A percentile compares a stretch with the other conserved stretches of the same genome.
Conservation (phyloP, 2,113 vertebrate genomes). For the Proteles cristata region DNA sequence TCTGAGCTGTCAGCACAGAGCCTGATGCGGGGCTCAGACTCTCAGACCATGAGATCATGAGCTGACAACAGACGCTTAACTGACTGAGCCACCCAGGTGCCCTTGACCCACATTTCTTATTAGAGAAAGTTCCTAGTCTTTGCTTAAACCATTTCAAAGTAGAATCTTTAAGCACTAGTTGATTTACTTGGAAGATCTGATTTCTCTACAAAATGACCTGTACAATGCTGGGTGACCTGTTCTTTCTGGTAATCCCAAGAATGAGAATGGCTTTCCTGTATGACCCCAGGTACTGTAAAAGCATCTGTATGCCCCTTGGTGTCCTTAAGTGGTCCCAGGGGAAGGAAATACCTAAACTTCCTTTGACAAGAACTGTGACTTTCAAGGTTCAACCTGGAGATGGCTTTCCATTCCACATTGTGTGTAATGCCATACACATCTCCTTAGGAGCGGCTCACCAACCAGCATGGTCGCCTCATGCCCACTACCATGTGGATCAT, state of each 20-base stretch:
- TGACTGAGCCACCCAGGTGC: too few relatives aligned
- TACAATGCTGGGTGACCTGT: not conserved
- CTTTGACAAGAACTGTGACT: conserved; percentile 38
- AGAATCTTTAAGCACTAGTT: conserved; percentile 30
- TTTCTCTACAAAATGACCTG: conserved; percentile 33
- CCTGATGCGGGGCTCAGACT: too few relatives aligned
- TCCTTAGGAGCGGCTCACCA: not conserved
- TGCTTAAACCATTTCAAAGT: conserved; percentile 28
- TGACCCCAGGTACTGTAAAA: not conserved
- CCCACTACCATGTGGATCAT: not conserved
- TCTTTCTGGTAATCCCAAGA: conserved; percentile 21
- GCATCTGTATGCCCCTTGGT: not conserved
- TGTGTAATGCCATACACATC: not conserved
- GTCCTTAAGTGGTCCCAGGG: not conserved
- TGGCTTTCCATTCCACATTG: not conserved
- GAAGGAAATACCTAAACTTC: not conserved
- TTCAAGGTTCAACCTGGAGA: not conserved
- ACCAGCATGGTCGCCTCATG: not conserved
- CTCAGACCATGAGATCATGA: too few relatives aligned
- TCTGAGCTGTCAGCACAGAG: too few relatives aligned
- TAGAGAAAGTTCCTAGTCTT: conserved; percentile 30
- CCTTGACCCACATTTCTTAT: not conserved
- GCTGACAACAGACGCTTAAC: too few relatives aligned
- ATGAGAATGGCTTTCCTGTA: not conserved
- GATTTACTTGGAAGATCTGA: conserved; percentile 24